A percentile compares a stretch with the other conserved stretches of the same genome.
phyloP scores from a whole-genome alignment of 1,140 invertebrate species.

The Drosophila neocordata region DNA sequence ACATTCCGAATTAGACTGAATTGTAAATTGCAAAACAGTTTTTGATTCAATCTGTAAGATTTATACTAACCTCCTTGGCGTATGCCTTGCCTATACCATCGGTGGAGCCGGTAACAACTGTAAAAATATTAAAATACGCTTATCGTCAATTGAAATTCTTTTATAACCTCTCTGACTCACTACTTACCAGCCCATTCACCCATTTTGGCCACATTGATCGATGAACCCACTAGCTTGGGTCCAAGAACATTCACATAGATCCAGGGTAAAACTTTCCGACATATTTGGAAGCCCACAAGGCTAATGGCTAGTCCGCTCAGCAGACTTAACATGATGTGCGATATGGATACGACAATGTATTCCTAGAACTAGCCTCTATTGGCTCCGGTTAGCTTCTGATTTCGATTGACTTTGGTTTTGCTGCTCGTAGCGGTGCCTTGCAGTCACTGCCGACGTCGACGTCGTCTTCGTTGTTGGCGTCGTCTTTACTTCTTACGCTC shows the following conservation, averaged over 20 bases:
- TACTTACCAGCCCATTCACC: conserved; percentile 84
- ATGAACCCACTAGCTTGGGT: conserved; percentile 76
- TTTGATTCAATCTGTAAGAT: too few relatives aligned
- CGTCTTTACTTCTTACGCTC: background rate
- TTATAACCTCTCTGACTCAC: background rate
- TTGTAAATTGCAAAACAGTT: too few relatives aligned
- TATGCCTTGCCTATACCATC: conserved; percentile 97
- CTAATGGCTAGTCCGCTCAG: conserved; percentile 64
- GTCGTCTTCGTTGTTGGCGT: background rate
- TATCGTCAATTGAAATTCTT: conserved; percentile 12
- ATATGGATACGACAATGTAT: background rate
- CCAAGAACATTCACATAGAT: conserved; percentile 83
- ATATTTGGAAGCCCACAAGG: conserved; percentile 71
- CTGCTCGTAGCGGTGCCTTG: background rate
- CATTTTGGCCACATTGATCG: conserved; percentile 80
- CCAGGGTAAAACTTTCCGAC: conserved; percentile 75
- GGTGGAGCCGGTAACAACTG: conserved; percentile 94
- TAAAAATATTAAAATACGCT: conserved; percentile 73
- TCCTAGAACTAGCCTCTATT: conserved; percentile 11
- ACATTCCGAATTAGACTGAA: background rate
- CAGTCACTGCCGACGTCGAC: background rate
- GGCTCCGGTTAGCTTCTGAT: conserved; percentile 16
- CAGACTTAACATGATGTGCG: conserved; percentile 33
- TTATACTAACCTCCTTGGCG: conserved; percentile 87
- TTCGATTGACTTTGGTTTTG: background rate